Percentiles rank a stretch among this genome's conserved stretches.
These are phyloP conservation scores for Cryptomyrus ogoouensis DNA, from an alignment of 2,113 vertebrate genomes.

Conservation along the genomic window DNA sequence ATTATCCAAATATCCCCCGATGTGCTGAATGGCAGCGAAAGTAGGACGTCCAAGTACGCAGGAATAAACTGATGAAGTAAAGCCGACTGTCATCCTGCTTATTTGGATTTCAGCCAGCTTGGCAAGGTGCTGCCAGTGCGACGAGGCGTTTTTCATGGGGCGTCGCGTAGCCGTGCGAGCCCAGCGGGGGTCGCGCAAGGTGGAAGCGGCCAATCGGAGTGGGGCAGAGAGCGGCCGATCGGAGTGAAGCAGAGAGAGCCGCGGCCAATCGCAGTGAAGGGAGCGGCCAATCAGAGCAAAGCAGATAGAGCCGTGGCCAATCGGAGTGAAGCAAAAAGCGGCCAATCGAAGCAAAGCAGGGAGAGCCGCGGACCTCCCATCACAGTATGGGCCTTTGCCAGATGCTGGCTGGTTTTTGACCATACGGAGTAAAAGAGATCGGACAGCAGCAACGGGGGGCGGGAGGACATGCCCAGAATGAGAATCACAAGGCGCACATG, in stretches of 20 bases:
- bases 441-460: neutral
- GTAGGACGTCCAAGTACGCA: neutral
- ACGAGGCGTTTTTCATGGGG: neutral
- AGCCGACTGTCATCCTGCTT: neutral
- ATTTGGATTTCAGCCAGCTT: neutral
- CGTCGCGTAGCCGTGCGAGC: neutral
- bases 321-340: neutral
- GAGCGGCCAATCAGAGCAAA: neutral
- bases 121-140: neutral
- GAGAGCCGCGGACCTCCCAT: neutral
- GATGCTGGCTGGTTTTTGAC: neutral
- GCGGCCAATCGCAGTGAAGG: neutral
- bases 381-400: neutral
- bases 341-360: neutral
- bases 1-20: neutral
- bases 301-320: neutral
- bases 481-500: constrained; percentile 21
- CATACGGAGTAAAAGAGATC: constrained; percentile 1
- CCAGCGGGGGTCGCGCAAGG: neutral
- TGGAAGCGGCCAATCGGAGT: neutral
- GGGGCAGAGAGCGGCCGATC: neutral
- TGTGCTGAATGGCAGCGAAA: neutral
- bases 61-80: neutral
- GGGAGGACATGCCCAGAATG: neutral
- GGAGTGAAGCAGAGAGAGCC: neutral